Conservation (phyloP, 2,888 invertebrate genomes). For the Subacronicta megacephala region DNA sequence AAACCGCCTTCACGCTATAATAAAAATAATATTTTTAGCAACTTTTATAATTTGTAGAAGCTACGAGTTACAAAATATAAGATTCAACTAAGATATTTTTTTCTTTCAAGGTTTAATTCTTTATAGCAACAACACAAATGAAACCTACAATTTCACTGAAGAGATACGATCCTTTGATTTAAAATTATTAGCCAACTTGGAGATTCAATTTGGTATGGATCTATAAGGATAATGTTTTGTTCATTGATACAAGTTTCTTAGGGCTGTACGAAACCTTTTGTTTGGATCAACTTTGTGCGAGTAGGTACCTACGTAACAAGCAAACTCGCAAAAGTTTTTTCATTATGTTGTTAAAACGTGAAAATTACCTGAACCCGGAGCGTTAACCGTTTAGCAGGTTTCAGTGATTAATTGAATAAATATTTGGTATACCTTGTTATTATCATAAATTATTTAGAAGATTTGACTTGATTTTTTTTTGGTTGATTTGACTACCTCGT, state of each 20-base stretch:
- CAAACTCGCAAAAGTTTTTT: constrained; percentile 44
- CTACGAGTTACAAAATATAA: no score
- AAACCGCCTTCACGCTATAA: no score
- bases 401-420: constrained; percentile 14
- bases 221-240: constrained; percentile 30
- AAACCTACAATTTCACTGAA: no score
- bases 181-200: constrained; percentile 32
- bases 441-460: not conserved
- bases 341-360: constrained; percentile 37
- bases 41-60: no score
- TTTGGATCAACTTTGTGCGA: constrained; percentile 31
- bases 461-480: no score
- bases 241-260: constrained; percentile 33
- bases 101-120: no score
- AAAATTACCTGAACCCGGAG: constrained; percentile 30
- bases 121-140: no score
- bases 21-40: no score
- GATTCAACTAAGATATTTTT: no score
- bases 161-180: not conserved
- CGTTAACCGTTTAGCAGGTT: constrained; percentile 4
- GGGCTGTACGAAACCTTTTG: constrained; percentile 22
- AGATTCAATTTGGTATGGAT: constrained; percentile 13
- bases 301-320: constrained; percentile 12
- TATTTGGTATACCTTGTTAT: not conserved
- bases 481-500: no score